Evolutionary conservation across 2,113 vertebrate species (phyloP).

Genomic region (Bubo scandiacus): DNA sequence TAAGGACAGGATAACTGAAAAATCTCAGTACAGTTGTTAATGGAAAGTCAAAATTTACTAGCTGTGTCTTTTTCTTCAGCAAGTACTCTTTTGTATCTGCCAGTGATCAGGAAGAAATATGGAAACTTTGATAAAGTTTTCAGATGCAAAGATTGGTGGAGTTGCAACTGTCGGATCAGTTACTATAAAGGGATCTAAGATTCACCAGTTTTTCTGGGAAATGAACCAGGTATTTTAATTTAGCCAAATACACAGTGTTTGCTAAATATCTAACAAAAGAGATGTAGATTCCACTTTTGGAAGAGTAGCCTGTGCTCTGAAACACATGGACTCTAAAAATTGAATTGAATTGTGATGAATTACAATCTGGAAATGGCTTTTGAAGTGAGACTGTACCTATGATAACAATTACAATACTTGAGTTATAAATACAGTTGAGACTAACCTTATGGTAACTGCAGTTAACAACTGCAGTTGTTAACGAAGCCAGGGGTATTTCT

Average conservation of each 20-base stretch:
- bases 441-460: not conserved
- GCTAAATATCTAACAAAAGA: not conserved
- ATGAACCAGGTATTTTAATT: not conserved
- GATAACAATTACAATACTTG: not conserved
- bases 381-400: not conserved
- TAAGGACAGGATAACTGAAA: constrained; percentile 57
- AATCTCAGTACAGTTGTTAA: constrained; percentile 43
- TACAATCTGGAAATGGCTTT: not conserved
- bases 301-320: not conserved
- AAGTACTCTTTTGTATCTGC: not conserved
- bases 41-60: constrained; percentile 18
- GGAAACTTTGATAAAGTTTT: not conserved
- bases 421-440: not conserved
- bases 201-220: not conserved
- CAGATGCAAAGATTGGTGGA: not conserved
- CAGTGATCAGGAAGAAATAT: not conserved
- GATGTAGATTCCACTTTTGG: not conserved
- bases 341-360: not conserved
- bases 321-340: not conserved
- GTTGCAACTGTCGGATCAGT: not conserved
- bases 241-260: not conserved
- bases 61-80: not conserved
- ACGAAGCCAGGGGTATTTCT: not conserved
- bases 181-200: not conserved
- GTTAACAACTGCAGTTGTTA: not conserved